Base-by-base conservation (phyloP, 23 tunicate species). In the Aplidium turbinatum region DNA sequence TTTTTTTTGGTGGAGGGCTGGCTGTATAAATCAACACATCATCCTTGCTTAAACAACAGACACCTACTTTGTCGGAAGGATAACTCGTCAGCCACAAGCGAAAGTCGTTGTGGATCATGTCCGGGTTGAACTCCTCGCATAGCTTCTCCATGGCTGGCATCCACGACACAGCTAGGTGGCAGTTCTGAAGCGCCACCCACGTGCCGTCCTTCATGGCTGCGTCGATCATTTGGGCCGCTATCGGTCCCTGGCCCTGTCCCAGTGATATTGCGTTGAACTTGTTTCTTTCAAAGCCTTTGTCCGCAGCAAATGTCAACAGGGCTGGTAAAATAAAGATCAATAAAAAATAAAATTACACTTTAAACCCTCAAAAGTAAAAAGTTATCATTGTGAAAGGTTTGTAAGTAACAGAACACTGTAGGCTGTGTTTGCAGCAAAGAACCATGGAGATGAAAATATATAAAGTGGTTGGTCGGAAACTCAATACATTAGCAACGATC, bases 221-320 rank as follows among this genome's bases (percentile, higher is more conserved):
- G 46, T 94, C 94, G 9, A 94, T 94, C 99, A 94, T 94, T 63
- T 78, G 82, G 86, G 87, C 69, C 7, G 99, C 99, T 57, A 94
- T 94, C 5, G 99, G 99, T 18, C 99, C 99, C 53, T 94, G 99
- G 20, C 99, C 99, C 82, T 94, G 99, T 9, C 99, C 99, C 40
- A 94, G 85, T 9, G 99, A 94, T 46, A 94, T 70, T 6, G 99
- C 70, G 30, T 69, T 81, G 77, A 87, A 68, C 47, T 94, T 94
- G 24, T 86, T 61, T n/a, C 99, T 95, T 1, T 87, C 96, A 34
- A 91, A 91, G 56, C 97, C 97, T 92, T 91, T 94, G 81, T 94
- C 89, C 28, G 94, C 88, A 0, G 99, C 99, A 66, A 94, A 94
- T 50, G 87, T 94, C 47, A 94, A 67, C 67, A 94, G 56, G 1